phyloP scores from a whole-genome alignment of 2,888 invertebrate genomes.

The Himalopsyche kuldschensis region DNA sequence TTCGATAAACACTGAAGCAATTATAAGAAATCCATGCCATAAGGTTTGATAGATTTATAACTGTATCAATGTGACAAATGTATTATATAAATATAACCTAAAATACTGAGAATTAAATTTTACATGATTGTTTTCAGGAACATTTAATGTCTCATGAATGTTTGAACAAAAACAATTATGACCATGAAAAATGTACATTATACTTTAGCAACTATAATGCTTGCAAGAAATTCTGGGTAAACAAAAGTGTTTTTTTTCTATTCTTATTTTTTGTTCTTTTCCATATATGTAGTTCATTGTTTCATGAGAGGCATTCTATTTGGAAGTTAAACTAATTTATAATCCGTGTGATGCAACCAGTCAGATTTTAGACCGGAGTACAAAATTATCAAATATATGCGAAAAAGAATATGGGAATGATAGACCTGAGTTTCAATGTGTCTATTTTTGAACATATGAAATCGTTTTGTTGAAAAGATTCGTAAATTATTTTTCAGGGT shows the following conservation, averaged over 20 bases:
- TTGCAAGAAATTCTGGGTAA: constrained; percentile 85
- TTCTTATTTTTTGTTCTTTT: background rate
- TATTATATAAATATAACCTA: constrained; percentile 3
- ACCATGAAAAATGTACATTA: constrained; percentile 64
- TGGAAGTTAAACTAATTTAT: too few species aligned
- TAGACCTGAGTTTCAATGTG: too few species aligned
- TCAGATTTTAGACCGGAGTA: too few species aligned
- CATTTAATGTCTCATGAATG: constrained; percentile 73
- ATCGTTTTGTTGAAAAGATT: too few species aligned
- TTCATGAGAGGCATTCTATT: too few species aligned
- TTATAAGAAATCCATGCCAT: constrained; percentile 17
- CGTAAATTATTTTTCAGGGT: constrained; percentile 41
- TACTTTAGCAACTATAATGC: constrained; percentile 77
- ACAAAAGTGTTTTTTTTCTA: constrained; percentile 23
- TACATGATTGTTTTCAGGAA: constrained; percentile 62
- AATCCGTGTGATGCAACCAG: too few species aligned
- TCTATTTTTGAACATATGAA: too few species aligned
- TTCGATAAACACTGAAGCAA: background rate
- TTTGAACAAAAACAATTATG: constrained; percentile 67
- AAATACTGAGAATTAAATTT: background rate
- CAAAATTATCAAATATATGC: too few species aligned
- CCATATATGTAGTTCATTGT: too few species aligned
- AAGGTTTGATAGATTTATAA: background rate
- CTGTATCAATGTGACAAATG: background rate
- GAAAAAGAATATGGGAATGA: too few species aligned